These are phyloP conservation scores for Parnassius mnemosyne DNA, from an alignment of 2,888 invertebrate species.

Conservation along the genomic window DNA sequence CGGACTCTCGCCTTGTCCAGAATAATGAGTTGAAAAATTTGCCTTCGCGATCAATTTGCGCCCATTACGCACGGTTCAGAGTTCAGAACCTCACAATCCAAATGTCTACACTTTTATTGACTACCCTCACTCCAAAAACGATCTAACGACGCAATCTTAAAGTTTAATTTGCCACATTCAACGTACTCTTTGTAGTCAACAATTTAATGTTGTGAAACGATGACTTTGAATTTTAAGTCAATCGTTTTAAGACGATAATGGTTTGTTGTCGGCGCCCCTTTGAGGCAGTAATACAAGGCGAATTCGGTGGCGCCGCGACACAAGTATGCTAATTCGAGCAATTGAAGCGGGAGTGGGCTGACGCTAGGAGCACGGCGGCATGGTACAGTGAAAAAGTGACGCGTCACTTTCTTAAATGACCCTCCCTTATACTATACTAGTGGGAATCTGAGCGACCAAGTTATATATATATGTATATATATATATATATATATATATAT, in stretches of 20 bases:
- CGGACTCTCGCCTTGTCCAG: conserved; percentile 1
- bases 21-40: conserved; percentile 55
- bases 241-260: conserved; percentile 35
- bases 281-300: conserved; percentile 57
- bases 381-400: not conserved
- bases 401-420: conserved; percentile 1
- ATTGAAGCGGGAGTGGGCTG: conserved; percentile 49
- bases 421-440: not conserved
- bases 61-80: conserved; percentile 62
- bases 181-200: conserved; percentile 8
- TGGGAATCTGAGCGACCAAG: no score
- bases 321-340: conserved; percentile 71
- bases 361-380: conserved; percentile 37
- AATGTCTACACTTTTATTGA: conserved; percentile 40
- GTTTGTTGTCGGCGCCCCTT: conserved; percentile 49
- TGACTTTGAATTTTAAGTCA: conserved; percentile 37
- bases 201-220: conserved; percentile 5
- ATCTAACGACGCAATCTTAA: conserved; percentile 31
- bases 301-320: conserved; percentile 62
- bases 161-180: conserved; percentile 30
- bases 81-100: conserved; percentile 52
- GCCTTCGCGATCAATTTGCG: conserved; percentile 65
- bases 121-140: conserved; percentile 27
- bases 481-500: no score
- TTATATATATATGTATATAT: no score